These are phyloP conservation scores for Apamea monoglypha DNA, from an alignment of 2,888 invertebrate species.

Conservation along the genomic window DNA sequence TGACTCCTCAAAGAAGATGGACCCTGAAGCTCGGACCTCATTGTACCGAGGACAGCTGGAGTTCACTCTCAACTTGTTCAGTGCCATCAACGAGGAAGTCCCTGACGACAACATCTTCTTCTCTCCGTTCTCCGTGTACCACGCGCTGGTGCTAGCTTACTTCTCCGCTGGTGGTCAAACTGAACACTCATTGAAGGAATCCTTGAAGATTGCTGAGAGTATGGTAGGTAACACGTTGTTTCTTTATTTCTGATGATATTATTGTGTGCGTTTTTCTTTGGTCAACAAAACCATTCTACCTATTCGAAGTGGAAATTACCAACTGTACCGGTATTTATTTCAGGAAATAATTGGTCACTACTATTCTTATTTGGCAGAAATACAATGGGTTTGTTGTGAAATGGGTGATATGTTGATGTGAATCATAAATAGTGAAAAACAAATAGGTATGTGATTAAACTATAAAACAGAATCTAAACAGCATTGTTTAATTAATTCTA, in stretches of 20 bases:
- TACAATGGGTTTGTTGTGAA: not conserved
- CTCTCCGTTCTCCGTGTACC: slow-evolving; percentile 96
- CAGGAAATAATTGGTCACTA: slow-evolving; percentile 1
- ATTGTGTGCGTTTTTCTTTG: not conserved
- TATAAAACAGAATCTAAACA: not conserved
- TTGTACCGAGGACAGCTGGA: slow-evolving; percentile 89
- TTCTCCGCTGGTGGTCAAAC: slow-evolving; percentile 94
- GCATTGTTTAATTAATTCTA: slow-evolving; percentile 68
- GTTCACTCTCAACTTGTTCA: slow-evolving; percentile 93
- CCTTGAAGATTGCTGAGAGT: slow-evolving; percentile 90
- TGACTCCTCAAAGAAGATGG: slow-evolving; percentile 84
- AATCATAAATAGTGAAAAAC: not conserved
- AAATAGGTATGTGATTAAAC: not conserved
- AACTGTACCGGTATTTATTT: not conserved
- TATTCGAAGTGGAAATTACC: not conserved
- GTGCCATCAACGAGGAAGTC: slow-evolving; percentile 91
- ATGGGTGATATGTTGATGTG: not conserved
- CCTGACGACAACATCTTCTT: slow-evolving; percentile 95
- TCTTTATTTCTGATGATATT: not conserved
- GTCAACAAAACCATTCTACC: not conserved
- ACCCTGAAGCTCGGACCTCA: slow-evolving; percentile 79
- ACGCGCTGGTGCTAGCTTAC: slow-evolving; percentile 94
- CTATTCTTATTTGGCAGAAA: not conserved
- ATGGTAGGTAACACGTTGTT: slow-evolving; percentile 82
- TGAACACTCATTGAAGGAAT: slow-evolving; percentile 91